phyloP scores from a whole-genome alignment of 1,140 invertebrate species.

The Eupristina koningsbergeri region DNA sequence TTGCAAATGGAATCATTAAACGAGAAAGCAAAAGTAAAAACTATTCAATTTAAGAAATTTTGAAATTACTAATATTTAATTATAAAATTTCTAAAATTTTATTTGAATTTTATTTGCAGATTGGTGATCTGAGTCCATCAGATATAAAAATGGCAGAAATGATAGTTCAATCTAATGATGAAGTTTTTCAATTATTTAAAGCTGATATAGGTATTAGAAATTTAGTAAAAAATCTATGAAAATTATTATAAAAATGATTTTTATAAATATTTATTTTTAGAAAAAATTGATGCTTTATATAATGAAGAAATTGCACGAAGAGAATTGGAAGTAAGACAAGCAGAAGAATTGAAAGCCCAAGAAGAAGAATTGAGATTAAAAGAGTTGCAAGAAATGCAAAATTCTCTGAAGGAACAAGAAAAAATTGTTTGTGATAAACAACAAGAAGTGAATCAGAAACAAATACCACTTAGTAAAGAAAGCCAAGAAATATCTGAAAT shows the following conservation, averaged over 20 bases:
- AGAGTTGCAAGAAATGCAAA: conserved; percentile 33
- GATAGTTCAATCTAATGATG: conserved; percentile 55
- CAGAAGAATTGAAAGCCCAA: conserved; percentile 59
- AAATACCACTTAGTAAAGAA: background rate
- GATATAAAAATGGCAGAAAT: conserved; percentile 61
- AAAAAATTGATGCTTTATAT: conserved; percentile 59
- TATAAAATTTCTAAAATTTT: background rate
- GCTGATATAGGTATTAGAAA: conserved; percentile 71
- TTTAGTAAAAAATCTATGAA: background rate
- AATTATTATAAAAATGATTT: background rate
- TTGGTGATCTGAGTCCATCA: conserved; percentile 56
- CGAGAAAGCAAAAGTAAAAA: conserved; percentile 72
- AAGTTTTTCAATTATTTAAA: conserved; percentile 59
- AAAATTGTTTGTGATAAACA: conserved; percentile 10
- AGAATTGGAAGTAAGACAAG: conserved; percentile 63
- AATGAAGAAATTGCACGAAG: conserved; percentile 66
- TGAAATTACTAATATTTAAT: background rate
- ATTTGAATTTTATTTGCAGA: conserved; percentile 56
- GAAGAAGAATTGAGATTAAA: conserved; percentile 42
- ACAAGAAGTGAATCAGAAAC: conserved; percentile 11
- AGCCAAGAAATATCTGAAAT: conserved; percentile 18
- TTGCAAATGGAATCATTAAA: conserved; percentile 71
- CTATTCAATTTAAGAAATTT: background rate
- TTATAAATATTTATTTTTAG: conserved; percentile 49
- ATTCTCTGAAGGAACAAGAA: conserved; percentile 22